Percentiles rank a stretch among this genome's conserved stretches.
Evolutionary conservation across 2,113 vertebrate species (phyloP).

Genomic region (Chamaea fasciata): DNA sequence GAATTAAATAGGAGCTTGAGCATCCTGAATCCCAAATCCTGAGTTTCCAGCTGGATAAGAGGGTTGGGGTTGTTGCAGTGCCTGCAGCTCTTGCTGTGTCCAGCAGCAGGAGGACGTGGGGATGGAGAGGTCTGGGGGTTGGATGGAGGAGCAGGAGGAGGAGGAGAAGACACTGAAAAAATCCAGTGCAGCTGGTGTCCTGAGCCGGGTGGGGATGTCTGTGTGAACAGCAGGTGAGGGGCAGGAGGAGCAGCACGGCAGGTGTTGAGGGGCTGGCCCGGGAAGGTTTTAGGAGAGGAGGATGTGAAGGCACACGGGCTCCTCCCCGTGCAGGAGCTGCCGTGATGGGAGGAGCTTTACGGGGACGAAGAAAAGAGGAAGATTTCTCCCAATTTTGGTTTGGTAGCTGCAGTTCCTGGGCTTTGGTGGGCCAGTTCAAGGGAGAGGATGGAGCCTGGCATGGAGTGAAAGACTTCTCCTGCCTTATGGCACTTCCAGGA

Average conservation of each 20-base stretch:
- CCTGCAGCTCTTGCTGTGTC: neutral
- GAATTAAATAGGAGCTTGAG: neutral
- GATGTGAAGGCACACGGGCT: neutral
- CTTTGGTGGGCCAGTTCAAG: neutral
- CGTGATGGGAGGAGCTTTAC: neutral
- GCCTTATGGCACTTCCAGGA: neutral
- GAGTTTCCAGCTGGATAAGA: neutral
- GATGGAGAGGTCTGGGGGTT: neutral
- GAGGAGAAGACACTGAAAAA: neutral
- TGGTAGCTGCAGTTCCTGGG: neutral
- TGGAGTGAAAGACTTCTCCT: neutral
- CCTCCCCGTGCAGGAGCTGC: neutral
- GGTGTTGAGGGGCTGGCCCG: neutral
- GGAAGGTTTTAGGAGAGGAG: neutral
- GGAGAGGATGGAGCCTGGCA: neutral
- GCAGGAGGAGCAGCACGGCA: neutral
- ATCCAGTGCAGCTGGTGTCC: neutral
- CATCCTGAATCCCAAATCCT: neutral
- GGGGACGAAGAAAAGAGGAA: neutral
- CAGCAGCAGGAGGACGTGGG: fast-evolving
- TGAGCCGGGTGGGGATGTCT: neutral
- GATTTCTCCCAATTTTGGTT: neutral
- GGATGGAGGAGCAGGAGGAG: neutral
- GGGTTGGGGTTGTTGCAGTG: neutral
- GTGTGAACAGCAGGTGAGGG: conserved; percentile 32